Evolutionary conservation across 2,797 vertebrate species (phyloP), one percentile per base, ranked within the genome.

Genomic region (Sebastes oblongus): DNA sequence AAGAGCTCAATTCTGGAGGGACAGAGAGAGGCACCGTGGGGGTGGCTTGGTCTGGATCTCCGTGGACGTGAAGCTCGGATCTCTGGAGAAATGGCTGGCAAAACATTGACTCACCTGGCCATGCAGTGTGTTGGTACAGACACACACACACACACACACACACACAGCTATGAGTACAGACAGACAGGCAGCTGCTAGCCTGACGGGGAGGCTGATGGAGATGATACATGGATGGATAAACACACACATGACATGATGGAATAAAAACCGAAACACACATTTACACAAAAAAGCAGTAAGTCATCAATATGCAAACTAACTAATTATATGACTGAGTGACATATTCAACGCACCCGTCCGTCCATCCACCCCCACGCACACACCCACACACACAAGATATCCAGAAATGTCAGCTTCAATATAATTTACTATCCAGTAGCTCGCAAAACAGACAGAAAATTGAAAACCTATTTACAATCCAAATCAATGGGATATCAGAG

Each of bases 281-380:
- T 86, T 80, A 66, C 77, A 74, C 88, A 39, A 81, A 66, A 89
- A 84, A 73, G 56, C 70, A 61, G 80, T 82, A 88, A 87, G 82
- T 90, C 89, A 91, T 94, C 91, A 94, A 88, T 91, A 94, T 95
- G 94, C 91, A 92, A 94, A 94, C 77, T 84, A 93, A 88, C 90
- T 93, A 91, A 93, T 93, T 93, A 92, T 82, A 83, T 89, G 92
- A 93, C 75, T 91, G 91, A 93, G 73, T 86, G 88, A 91, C 91
- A 91, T 70, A 72, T 80, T 86, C 90, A 85, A 83, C 74, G 56
- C 82, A 29, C 65, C 75, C 25, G 42, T 87, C 83, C 80, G 42
- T 87, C 82, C 81, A 59, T 83, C 81, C 76, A 60, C 77, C 61
- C 75, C 12, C 78, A 75, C 50, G 32, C 20, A 14, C 58, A 54